These are phyloP conservation scores for Drosophila maculinotata DNA, from an alignment of 2,888 invertebrate species.

Conservation along the genomic window DNA sequence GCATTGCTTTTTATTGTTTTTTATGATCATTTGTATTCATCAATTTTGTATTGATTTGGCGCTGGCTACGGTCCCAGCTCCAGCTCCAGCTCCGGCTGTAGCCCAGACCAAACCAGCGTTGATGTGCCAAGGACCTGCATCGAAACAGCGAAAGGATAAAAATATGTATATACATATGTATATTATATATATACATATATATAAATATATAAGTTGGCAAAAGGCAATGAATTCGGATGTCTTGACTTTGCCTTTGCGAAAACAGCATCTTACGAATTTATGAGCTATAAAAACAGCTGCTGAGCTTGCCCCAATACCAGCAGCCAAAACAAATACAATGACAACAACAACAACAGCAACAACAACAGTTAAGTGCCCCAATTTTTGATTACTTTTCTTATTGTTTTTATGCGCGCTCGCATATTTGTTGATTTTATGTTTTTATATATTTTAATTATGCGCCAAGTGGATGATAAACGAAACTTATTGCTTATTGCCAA, in stretches of 20 bases:
- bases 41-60: conserved; percentile 76
- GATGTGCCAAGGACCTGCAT: conserved; percentile 47
- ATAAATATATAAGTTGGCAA: conserved; percentile 36
- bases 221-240: conserved; percentile 72
- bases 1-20: conserved; percentile 79
- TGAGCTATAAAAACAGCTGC: conserved; percentile 79
- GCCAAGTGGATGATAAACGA: conserved; percentile 56
- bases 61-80: conserved; percentile 9
- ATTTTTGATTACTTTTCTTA: conserved; percentile 76
- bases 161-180: conserved; percentile 23
- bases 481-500: conserved; percentile 43
- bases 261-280: conserved; percentile 75
- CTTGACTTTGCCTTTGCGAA: conserved; percentile 64
- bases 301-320: conserved; percentile 20
- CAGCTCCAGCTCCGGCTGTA: no score
- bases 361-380: conserved; percentile 51
- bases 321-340: conserved; percentile 16
- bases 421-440: conserved; percentile 60
- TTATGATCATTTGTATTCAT: conserved; percentile 82
- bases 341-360: conserved; percentile 14
- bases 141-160: conserved; percentile 62
- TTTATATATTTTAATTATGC: conserved; percentile 63
- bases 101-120: conserved; percentile 39
- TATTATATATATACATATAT: background rate
- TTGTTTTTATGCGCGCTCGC: conserved; percentile 68